A percentile compares a stretch with the other conserved stretches of the same genome.
phyloP scores from a whole-genome alignment of 2,797 vertebrate species.

The Heterohyrax brucei region DNA sequence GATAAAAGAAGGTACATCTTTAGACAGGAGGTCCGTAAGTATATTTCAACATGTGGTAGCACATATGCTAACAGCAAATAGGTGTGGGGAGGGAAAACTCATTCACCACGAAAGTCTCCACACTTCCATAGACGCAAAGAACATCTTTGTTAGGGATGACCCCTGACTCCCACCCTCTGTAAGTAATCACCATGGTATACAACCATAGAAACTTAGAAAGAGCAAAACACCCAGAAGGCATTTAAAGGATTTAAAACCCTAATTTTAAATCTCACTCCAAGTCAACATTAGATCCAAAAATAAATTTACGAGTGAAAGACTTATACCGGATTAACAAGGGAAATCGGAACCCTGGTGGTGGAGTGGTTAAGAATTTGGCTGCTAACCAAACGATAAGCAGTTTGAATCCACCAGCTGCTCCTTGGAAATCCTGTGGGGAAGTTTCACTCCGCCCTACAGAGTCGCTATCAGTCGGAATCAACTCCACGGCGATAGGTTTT shows the following conservation, averaged over 20 bases:
- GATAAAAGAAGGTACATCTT: constrained; percentile 50
- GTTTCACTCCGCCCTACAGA: too few species aligned
- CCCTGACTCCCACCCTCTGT: background rate
- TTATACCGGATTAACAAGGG: constrained; percentile 9
- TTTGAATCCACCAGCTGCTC: too few species aligned
- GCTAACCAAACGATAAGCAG: too few species aligned
- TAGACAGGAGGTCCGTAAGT: background rate
- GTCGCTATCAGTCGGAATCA: too few species aligned
- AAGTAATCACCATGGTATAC: background rate
- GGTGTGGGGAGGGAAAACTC: background rate
- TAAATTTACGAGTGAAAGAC: constrained; percentile 39
- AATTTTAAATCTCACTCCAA: constrained; percentile 47
- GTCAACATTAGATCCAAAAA: constrained; percentile 55
- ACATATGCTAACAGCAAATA: background rate
- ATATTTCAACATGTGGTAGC: background rate
- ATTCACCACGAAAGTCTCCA: background rate
- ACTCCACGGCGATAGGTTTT: background rate
- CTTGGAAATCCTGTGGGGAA: too few species aligned
- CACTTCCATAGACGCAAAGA: background rate
- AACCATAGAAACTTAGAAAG: constrained; percentile 4
- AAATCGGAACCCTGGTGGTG: background rate
- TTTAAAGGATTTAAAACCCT: constrained; percentile 30
- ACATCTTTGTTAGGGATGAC: background rate
- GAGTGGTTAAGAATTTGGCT: too few species aligned
- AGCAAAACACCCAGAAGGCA: background rate